Base-by-base conservation (phyloP, 2,888 invertebrate species). In the Abscondita cerata region DNA sequence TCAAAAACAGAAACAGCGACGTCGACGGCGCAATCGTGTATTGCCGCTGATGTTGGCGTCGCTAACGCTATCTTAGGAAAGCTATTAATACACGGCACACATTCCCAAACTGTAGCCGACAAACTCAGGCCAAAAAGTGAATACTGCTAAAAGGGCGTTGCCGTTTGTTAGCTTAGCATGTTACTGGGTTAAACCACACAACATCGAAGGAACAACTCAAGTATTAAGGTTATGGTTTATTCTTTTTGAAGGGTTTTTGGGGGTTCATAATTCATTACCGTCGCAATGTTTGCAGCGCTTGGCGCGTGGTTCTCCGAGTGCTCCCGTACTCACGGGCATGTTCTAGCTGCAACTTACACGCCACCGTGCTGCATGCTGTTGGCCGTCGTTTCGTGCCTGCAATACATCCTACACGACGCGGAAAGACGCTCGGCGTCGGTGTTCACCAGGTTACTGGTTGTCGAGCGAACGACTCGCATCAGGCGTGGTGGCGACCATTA, bases 261-360 rank as follows among this genome's bases (percentile, higher is more conserved):
- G 44, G 44, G 44, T 57, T 51, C 55, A 52, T 25, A 52, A 20
- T 44, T 44, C 47, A 66, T 73, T 80, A 92, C 92, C 92, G 91
- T 92, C 92, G 90, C 92, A 92, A 85, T 91, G 91, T 86, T 90
- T 91, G 90, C 92, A 92, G 89, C 92, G 91, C 85, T 92, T 92
- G 84, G 92, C 90, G 87, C 91, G 89, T 85, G 92, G 91, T 84
- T 87, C 87, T 83, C 86, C 87, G 82, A 82, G 81, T 80, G 81
- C 80, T 81, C 85, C 85, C 81, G 83, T 85, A 83, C 85, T 84
- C 81, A 86, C 85, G 83, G 85, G 86, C 86, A 86, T 86, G 79
- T 83, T 83, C 73, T 66, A 70, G 71, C 72, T 67, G 73, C 67
- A 62, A 66, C 52, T 68, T 57, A 64, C 59, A 66, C 64, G 66